Evolutionary conservation across 2,113 vertebrate genomes (phyloP).

Genomic region (Morone saxatilis): DNA sequence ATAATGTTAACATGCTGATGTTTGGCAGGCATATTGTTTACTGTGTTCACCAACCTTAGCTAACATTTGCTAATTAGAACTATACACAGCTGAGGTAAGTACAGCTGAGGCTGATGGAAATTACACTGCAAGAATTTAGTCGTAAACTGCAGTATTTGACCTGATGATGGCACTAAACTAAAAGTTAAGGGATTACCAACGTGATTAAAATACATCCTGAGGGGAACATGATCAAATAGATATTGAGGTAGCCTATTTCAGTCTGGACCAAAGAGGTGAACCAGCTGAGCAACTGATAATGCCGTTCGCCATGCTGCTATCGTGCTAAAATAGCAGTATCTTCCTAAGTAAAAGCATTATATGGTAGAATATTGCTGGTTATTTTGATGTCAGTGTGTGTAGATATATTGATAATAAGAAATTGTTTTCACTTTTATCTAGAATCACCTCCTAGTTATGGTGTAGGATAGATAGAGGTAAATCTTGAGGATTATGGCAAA

Average conservation of each 20-base stretch:
- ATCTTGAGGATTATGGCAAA: constrained; percentile 48
- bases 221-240: background rate
- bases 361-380: background rate
- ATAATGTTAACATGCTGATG: background rate
- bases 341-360: background rate
- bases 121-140: too few species aligned
- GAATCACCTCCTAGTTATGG: constrained; percentile 16
- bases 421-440: background rate
- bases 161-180: background rate
- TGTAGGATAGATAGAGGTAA: constrained; percentile 33
- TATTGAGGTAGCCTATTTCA: background rate
- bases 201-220: too few species aligned
- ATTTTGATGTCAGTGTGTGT: background rate
- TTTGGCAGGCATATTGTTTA: background rate
- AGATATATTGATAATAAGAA: constrained; percentile 23
- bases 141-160: background rate
- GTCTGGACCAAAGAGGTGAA: background rate
- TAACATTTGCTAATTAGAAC: background rate
- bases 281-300: background rate
- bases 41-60: background rate
- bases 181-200: background rate
- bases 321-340: background rate
- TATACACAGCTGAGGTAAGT: background rate
- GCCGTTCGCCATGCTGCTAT: background rate
- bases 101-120: too few species aligned